A percentile compares a stretch with the other conserved stretches of the same genome.
Evolutionary conservation across 2,113 vertebrate species (phyloP).

Genomic region (Dendropsophus ebraccatus): DNA sequence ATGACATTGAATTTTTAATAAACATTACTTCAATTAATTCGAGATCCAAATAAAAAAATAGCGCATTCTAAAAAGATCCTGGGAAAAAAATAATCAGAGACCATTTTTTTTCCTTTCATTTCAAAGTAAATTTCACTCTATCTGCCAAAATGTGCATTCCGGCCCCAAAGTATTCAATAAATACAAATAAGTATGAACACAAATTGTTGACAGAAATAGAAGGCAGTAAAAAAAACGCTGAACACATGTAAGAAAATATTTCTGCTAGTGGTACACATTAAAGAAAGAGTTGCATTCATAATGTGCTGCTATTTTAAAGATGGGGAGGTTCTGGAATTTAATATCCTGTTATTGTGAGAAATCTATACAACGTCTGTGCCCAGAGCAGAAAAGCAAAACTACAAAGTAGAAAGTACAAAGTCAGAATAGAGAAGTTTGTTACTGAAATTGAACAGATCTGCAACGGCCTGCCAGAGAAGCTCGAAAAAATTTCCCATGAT

Average conservation of each 20-base stretch:
- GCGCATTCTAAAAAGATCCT: not conserved
- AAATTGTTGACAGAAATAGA: conserved; percentile 59
- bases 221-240: conserved; percentile 58
- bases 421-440: conserved; percentile 49
- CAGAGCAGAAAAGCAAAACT: conserved; percentile 57
- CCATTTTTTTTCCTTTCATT: not conserved
- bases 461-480: conserved; percentile 53
- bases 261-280: conserved; percentile 49
- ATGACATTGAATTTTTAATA: not conserved
- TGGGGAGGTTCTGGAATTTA: conserved; percentile 59
- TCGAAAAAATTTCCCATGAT: conserved; percentile 60
- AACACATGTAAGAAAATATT: conserved; percentile 53
- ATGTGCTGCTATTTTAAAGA: conserved; percentile 60
- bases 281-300: conserved; percentile 53
- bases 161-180: conserved; percentile 45
- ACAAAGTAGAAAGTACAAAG: conserved; percentile 59
- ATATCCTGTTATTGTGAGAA: conserved; percentile 56
- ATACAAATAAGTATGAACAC: conserved; percentile 55
- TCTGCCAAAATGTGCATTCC: conserved; percentile 1
- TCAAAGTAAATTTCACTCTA: conserved; percentile 17
- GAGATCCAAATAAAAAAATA: not conserved
- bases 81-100: no score
- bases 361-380: conserved; percentile 58
- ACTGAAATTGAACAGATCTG: conserved; percentile 62
- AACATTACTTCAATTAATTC: not conserved